These are phyloP conservation scores for Sphaeridia pumilis DNA, from an alignment of 2,888 invertebrate genomes.

Conservation along the genomic window DNA sequence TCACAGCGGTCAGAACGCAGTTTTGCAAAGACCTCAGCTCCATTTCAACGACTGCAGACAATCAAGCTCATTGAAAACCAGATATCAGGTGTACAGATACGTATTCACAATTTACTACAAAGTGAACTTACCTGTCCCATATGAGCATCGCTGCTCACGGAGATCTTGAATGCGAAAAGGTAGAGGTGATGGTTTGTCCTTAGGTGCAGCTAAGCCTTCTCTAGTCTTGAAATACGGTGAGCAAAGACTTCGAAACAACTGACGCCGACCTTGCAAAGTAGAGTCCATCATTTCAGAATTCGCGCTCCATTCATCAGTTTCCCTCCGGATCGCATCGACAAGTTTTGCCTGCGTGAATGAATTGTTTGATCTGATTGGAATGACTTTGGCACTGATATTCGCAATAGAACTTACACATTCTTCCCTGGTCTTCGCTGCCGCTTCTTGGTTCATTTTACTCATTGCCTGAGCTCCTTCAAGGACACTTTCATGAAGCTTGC, in stretches of 20 bases:
- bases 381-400: not conserved
- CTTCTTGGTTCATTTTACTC: constrained; percentile 2
- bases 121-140: constrained; percentile 7
- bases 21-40: constrained; percentile 5
- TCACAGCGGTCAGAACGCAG: constrained; percentile 4
- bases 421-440: not conserved
- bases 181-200: not conserved
- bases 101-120: not conserved
- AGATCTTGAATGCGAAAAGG: constrained; percentile 8
- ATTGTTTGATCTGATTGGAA: not conserved
- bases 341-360: not conserved
- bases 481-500: constrained; percentile 6
- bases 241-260: not conserved
- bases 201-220: constrained; percentile 4
- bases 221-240: constrained; percentile 8
- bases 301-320: not conserved
- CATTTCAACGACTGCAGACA: not conserved
- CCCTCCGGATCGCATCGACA: not conserved
- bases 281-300: not conserved
- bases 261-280: constrained; percentile 1
- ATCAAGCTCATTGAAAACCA: not conserved
- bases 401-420: constrained; percentile 7
- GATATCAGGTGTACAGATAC: not conserved
- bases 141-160: not conserved
- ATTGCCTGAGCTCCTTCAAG: not conserved